These are phyloP conservation scores for Pimpla rufipes DNA, from an alignment of 2,888 invertebrate species.

Conservation along the genomic window DNA sequence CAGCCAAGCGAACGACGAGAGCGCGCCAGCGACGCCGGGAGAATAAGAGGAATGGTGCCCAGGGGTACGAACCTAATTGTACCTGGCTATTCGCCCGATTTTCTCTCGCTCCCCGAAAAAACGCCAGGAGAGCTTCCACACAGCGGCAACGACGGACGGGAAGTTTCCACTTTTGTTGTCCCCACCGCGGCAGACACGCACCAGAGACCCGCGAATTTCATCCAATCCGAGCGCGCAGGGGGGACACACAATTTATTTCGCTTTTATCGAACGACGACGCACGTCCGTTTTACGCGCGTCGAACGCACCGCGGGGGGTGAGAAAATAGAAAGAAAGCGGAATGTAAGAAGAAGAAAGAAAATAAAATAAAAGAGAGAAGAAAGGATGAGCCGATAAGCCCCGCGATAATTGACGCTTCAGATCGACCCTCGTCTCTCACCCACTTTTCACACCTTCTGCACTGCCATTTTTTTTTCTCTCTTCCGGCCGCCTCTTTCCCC, in stretches of 20 bases:
- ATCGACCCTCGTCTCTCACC: slow-evolving; percentile 53
- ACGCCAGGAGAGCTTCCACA: not conserved
- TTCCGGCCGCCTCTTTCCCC: slow-evolving; percentile 5
- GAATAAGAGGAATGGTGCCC: slow-evolving; percentile 82
- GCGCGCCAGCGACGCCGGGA: slow-evolving; percentile 65
- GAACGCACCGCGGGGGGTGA: not conserved
- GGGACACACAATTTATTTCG: slow-evolving; percentile 64
- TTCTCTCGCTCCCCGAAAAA: slow-evolving; percentile 46
- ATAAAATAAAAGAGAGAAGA: too few species aligned
- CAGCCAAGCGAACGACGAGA: slow-evolving; percentile 68
- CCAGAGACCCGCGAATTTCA: slow-evolving; percentile 53
- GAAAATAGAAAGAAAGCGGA: not conserved
- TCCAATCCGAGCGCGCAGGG: slow-evolving; percentile 67
- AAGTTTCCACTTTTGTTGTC: slow-evolving; percentile 48
- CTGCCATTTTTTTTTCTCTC: not conserved
- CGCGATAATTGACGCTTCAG: slow-evolving; percentile 46
- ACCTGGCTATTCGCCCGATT: slow-evolving; percentile 75
- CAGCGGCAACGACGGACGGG: slow-evolving; percentile 5
- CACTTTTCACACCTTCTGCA: not conserved
- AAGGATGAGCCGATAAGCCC: slow-evolving; percentile 35
- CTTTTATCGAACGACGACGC: slow-evolving; percentile 31
- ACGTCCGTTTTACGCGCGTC: too few species aligned
- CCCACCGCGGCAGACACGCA: not conserved
- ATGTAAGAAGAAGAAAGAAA: not conserved
- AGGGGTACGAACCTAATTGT: slow-evolving; percentile 83